Evolutionary conservation across 2,113 vertebrate genomes (phyloP).

Genomic region (Dipodomys spectabilis): DNA sequence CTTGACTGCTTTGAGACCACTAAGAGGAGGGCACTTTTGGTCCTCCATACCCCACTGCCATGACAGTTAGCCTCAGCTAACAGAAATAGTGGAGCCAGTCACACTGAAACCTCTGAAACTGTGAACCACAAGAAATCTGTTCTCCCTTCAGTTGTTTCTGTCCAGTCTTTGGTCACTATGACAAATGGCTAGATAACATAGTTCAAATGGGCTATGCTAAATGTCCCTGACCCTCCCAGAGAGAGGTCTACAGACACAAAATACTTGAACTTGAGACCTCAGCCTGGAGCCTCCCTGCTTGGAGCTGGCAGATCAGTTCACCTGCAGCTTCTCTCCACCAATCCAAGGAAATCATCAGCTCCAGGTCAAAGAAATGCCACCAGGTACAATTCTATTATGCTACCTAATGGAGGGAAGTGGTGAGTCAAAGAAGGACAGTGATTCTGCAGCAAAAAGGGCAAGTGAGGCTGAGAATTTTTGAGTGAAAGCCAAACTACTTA

Average conservation of each 20-base stretch:
- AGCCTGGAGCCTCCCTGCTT: conserved; percentile 66
- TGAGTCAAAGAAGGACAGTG: background rate
- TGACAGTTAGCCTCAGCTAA: background rate
- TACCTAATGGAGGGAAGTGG: background rate
- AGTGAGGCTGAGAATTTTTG: background rate
- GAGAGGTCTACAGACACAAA: background rate
- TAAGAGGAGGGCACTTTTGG: background rate
- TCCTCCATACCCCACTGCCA: background rate
- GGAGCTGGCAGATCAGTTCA: conserved; percentile 63
- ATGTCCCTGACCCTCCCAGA: conserved; percentile 37
- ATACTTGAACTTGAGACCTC: conserved; percentile 49
- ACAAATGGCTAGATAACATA: background rate
- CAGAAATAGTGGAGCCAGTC: background rate
- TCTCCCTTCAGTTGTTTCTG: background rate
- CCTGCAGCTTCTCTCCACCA: conserved; percentile 62
- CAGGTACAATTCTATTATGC: background rate
- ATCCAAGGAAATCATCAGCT: conserved; percentile 57
- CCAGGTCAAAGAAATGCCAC: conserved; percentile 65
- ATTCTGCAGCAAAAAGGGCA: background rate
- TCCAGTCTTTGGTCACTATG: background rate
- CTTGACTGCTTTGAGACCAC: background rate
- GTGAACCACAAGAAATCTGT: background rate
- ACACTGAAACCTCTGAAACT: background rate
- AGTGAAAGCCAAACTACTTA: background rate
- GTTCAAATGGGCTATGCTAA: background rate